Evolutionary conservation across 2,113 vertebrate genomes (phyloP).

Genomic region (Malurus alboscapulatus): DNA sequence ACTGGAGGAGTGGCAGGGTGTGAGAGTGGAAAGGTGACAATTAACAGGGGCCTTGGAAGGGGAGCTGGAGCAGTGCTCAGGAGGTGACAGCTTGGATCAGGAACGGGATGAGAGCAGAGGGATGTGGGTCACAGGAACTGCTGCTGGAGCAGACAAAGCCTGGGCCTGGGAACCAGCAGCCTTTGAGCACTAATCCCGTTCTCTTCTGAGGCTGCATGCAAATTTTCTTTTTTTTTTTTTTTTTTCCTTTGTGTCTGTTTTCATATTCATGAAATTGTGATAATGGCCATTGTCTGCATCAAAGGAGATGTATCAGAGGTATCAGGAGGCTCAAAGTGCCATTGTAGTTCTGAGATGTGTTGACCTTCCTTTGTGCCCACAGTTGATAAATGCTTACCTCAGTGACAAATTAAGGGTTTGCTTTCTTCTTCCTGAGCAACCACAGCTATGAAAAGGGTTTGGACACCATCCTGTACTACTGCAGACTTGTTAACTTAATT

Average conservation of each 20-base stretch:
- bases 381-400: neutral
- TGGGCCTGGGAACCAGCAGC: neutral
- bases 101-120: neutral
- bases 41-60: neutral
- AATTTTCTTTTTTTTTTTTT: neutral
- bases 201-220: neutral
- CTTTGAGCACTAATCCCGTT: neutral
- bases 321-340: neutral
- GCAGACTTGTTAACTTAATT: slow-evolving; percentile 8
- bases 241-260: neutral
- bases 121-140: neutral
- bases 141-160: neutral
- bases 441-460: slow-evolving; percentile 3
- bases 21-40: neutral
- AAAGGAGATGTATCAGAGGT: neutral
- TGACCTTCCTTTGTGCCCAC: neutral
- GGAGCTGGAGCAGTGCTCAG: neutral
- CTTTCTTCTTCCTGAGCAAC: slow-evolving; percentile 27
- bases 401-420: slow-evolving; percentile 2
- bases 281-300: neutral
- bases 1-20: neutral
- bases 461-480: neutral
- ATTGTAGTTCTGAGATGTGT: neutral
- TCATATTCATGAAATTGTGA: neutral
- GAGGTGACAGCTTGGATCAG: neutral